Base-by-base conservation (phyloP, 1,140 invertebrate species). In the Amphibalanus amphitrite region DNA sequence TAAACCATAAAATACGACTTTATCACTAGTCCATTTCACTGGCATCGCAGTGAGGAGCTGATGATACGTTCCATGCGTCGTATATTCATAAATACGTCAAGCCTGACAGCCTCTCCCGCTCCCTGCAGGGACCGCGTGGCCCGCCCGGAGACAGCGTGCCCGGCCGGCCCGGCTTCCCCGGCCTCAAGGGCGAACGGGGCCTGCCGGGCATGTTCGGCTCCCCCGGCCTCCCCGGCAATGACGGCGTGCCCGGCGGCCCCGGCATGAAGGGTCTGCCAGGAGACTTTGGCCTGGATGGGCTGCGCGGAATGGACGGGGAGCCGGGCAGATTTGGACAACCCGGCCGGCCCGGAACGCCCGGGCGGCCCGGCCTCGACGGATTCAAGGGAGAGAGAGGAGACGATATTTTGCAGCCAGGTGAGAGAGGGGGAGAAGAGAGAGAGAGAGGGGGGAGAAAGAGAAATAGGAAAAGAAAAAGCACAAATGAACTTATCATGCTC, bases 171-270 rank as follows among this genome's bases (percentile, higher is more conserved):
- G 89, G 90, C 38, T 75, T 85, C 0, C 81, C 87, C 76, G 84
- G 90, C 26, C 77, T 78, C 10, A 92, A 91, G 80, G 92, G 91
- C 71, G 88, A 90, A 23, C 82, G 84, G 38, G 92, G 92, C 29
- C 75, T 79, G 25, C 84, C 89, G 77, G 91, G 92, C 20, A 13
- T 59, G 13, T 59, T 59, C 47, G 47, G 47, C 17, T 59, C 20
- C 47, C 47, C 47, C 47, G 47, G 47, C 47, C 6, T 13, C 13
- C 10, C 10, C 13, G 47, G 47, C 6, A 23, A 13, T 1, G 47
- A 59, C 47, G 72, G 79, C 26, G 79, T 82, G 1, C 81, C 86
- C 74, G 91, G 91, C 64, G 83, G 85, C 1, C 81, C 85, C 13
- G 90, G 90, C n/a, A 83, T 87, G 78, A 77, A 81, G 38, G 90